Evolutionary conservation across 2,113 vertebrate species (phyloP).

Genomic region (Oreotragus oreotragus): DNA sequence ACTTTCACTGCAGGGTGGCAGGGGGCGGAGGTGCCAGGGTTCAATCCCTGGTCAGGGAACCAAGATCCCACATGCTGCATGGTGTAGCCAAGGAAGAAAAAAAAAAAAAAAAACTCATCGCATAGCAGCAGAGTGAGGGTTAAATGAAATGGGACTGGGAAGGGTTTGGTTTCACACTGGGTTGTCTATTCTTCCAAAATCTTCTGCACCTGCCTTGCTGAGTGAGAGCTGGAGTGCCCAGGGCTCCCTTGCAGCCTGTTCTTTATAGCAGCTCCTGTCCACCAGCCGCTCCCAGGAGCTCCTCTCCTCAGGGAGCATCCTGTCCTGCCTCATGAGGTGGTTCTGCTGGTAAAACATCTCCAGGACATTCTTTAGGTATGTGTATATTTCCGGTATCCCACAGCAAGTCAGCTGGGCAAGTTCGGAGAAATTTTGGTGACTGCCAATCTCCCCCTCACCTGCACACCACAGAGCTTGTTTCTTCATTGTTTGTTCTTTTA

Average conservation of each 20-base stretch:
- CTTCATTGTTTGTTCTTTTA: neutral
- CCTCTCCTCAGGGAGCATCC: neutral
- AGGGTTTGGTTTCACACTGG: neutral
- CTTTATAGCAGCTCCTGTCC: neutral
- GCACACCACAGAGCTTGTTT: neutral
- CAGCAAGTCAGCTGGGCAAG: constrained; percentile 11
- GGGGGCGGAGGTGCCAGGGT: fast-evolving
- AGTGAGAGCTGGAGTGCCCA: neutral
- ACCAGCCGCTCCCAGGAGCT: neutral
- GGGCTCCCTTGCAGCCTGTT: neutral
- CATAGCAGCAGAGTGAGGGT: neutral
- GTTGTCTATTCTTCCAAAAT: neutral
- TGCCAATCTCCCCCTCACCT: neutral
- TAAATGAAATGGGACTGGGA: neutral
- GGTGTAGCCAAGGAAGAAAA: neutral
- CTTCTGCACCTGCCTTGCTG: neutral
- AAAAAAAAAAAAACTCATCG: neutral
- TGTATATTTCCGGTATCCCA: neutral
- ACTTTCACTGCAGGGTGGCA: fast-evolving
- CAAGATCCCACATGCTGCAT: neutral
- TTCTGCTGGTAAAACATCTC: neutral
- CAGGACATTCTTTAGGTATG: neutral
- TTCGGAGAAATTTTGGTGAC: constrained; percentile 1
- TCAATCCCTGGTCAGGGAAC: neutral
- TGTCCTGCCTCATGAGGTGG: neutral